These are phyloP conservation scores for Spilosoma lubricipeda DNA, from an alignment of 2,888 invertebrate genomes.

Conservation along the genomic window DNA sequence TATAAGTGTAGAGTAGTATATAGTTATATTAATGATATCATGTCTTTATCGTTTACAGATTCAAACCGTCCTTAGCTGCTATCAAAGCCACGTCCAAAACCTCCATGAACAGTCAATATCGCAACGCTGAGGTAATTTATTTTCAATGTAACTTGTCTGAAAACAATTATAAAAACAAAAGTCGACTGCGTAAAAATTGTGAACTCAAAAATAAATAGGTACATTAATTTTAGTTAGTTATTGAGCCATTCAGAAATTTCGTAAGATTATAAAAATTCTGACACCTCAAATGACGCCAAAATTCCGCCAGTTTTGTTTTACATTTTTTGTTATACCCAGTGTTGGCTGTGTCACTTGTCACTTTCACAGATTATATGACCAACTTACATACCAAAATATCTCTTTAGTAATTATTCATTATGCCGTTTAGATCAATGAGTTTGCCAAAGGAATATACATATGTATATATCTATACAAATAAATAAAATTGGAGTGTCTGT, in stretches of 20 bases:
- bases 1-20: not conserved
- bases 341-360: too few relatives aligned
- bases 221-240: too few relatives aligned
- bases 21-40: not conserved
- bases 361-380: too few relatives aligned
- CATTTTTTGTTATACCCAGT: too few relatives aligned
- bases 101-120: conserved; percentile 90
- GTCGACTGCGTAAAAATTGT: not conserved
- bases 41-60: conserved; percentile 75
- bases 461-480: too few relatives aligned
- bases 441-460: too few relatives aligned
- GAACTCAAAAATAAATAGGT: too few relatives aligned
- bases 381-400: too few relatives aligned
- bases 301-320: not conserved
- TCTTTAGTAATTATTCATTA: too few relatives aligned
- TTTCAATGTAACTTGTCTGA: not conserved
- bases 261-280: not conserved
- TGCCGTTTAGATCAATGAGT: too few relatives aligned
- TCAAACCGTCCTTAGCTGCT: conserved; percentile 93
- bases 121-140: conserved; percentile 86
- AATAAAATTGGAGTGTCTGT: too few relatives aligned
- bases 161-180: not conserved
- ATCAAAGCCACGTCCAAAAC: conserved; percentile 92
- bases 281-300: not conserved
- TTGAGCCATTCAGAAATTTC: too few relatives aligned